A percentile compares a stretch with the other conserved stretches of the same genome.
Evolutionary conservation across 2,888 invertebrate genomes (phyloP).

Genomic region (Chaetoderma sp.): DNA sequence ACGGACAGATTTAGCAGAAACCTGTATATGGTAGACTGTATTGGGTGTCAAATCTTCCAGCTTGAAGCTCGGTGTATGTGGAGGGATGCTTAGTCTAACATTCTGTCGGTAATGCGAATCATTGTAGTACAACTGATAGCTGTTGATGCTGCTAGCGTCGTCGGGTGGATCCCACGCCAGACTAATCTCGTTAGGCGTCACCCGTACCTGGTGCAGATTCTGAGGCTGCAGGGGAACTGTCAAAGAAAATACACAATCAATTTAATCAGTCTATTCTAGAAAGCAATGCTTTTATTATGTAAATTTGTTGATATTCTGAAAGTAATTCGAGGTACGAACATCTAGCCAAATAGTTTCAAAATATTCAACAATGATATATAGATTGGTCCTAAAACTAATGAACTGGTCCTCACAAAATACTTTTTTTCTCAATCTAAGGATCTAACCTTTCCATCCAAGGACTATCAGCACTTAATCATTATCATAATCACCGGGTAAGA

Average conservation of each 20-base stretch:
- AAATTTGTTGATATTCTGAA: not conserved
- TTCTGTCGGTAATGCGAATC: slow-evolving; percentile 61
- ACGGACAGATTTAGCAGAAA: slow-evolving; percentile 89
- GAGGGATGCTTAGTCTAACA: slow-evolving; percentile 55
- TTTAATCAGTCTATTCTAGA: not conserved
- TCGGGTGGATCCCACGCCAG: slow-evolving; percentile 93
- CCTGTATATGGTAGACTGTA: slow-evolving; percentile 96
- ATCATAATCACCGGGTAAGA: too few relatives aligned
- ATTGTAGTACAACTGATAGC: slow-evolving; percentile 97
- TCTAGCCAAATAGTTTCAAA: not conserved
- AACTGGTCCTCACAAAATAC: too few relatives aligned
- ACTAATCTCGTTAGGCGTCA: slow-evolving; percentile 86
- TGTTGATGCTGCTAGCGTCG: slow-evolving; percentile 86
- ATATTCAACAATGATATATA: not conserved
- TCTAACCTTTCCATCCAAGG: too few relatives aligned
- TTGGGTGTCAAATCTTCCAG: slow-evolving; percentile 93
- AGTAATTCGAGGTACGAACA: not conserved
- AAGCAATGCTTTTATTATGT: not conserved
- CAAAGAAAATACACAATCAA: slow-evolving; percentile 30
- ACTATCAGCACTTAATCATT: too few relatives aligned
- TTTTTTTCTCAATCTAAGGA: too few relatives aligned
- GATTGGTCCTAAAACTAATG: not conserved
- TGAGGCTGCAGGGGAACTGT: slow-evolving; percentile 96
- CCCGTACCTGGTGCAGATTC: slow-evolving; percentile 78
- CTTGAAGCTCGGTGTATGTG: slow-evolving; percentile 75